Percentiles rank a stretch among this genome's conserved stretches.
Evolutionary conservation across 37 sponge, comb jelly and placozoan species (phyloP).

Genomic region (Theonella swinhoei): DNA sequence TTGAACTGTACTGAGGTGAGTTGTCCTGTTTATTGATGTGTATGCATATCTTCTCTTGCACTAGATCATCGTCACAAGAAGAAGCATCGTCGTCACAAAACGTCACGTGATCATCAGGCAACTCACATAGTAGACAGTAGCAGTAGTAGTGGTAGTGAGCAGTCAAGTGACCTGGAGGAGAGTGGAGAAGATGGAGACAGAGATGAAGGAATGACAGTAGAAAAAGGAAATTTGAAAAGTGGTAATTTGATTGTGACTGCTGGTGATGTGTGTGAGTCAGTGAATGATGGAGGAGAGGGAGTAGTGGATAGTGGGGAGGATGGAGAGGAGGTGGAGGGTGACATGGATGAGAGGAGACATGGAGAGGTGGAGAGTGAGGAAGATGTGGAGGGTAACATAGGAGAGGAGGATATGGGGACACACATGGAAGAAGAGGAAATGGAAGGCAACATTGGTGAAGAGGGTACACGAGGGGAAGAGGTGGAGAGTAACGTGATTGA

Average conservation of each 20-base stretch:
- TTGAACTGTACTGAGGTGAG: too few relatives aligned
- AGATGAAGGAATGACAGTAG: not conserved
- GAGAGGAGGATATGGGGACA: conserved; percentile 5
- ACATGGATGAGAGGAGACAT: not conserved
- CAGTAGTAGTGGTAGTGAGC: not conserved
- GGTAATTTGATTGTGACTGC: too few relatives aligned
- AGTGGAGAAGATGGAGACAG: not conserved
- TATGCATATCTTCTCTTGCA: too few relatives aligned
- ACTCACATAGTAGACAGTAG: not conserved
- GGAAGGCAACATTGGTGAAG: too few relatives aligned
- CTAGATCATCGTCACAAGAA: not conserved
- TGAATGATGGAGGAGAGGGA: too few relatives aligned
- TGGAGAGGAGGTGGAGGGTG: not conserved
- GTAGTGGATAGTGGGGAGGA: too few relatives aligned
- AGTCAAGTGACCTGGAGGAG: not conserved
- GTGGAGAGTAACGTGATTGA: too few relatives aligned
- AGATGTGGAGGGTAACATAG: not conserved
- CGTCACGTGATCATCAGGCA: not conserved
- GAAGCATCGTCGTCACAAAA: not conserved
- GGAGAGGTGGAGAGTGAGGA: not conserved
- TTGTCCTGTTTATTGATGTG: too few relatives aligned
- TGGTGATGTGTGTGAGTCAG: too few relatives aligned
- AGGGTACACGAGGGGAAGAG: too few relatives aligned
- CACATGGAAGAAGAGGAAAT: not conserved
- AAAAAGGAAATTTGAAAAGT: too few relatives aligned